Evolutionary conservation across 2,113 vertebrate genomes (phyloP), one percentile per base, ranked within the genome.

Genomic region (Seriola dumerili): DNA sequence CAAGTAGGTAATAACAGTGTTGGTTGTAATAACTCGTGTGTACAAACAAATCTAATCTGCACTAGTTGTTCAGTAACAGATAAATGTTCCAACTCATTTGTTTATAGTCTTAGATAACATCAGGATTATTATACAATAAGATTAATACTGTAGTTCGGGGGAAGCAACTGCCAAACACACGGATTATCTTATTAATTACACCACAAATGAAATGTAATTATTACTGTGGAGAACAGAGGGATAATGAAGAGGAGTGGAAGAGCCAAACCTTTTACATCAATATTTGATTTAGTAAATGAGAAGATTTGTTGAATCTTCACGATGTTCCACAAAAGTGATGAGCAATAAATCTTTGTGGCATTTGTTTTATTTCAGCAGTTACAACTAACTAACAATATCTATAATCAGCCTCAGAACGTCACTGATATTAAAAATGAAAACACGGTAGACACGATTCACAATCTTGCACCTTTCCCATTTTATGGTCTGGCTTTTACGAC

Each of bases 141-240:
- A 85, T 55, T 72, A 70, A 76, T 40, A 71, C 52, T n/a, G 55
- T 9, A 76, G 55, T 80, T 29, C 61, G 48, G 52, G 10, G 66
- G 57, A 61, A 69, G 55, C 40, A 81, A 61, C 54, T 62, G 44
- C 80, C 80, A 75, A 71, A 76, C 67, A 69, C 17, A 29, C 4
- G 59, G 80, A 90, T 89, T 84, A 90, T 78, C 75, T 68, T 3
- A 54, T 69, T 84, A 93, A 90, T 91, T 82, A 85, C 12, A 10
- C 40, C 21, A 50, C 52, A 86, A 81, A 88, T 81, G 8, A 84
- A 72, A 89, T 57, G 40, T 52, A 50, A 36, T 61, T 38, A 50
- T 84, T 52, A 55, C 62, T 72, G 25, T 21, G 14, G 57, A 71
- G 64, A 34, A 8, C 48, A 46, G 23, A 48, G n/a, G 57, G 66